A percentile compares a stretch with the other conserved stretches of the same genome.
These are phyloP conservation scores for Eilema depressum DNA, from an alignment of 2,888 invertebrate species.

Conservation along the genomic window DNA sequence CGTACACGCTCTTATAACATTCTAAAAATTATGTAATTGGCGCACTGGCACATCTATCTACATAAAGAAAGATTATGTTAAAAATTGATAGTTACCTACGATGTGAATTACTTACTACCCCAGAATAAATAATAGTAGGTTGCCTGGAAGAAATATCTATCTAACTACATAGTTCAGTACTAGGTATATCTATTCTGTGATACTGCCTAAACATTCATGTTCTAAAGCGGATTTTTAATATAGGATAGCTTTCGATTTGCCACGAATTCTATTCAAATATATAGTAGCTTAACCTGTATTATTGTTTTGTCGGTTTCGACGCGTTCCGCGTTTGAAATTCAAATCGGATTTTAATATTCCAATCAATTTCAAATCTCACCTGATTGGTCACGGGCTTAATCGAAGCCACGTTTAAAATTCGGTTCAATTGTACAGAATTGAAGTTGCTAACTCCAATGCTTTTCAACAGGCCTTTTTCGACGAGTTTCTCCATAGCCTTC, in stretches of 20 bases:
- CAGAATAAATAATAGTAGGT: too few species aligned
- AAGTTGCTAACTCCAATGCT: constrained; percentile 92
- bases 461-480: constrained; percentile 88
- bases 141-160: too few species aligned
- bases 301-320: constrained; percentile 1
- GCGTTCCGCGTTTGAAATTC: constrained; percentile 76
- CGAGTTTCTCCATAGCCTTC: constrained; percentile 90
- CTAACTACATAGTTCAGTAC: too few species aligned
- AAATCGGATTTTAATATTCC: constrained; percentile 38
- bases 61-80: too few species aligned
- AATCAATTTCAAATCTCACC: constrained; percentile 66
- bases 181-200: too few species aligned
- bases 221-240: not conserved
- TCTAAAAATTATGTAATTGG: too few species aligned
- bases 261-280: not conserved
- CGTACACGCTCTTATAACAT: not conserved
- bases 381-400: constrained; percentile 88
- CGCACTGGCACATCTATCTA: too few species aligned
- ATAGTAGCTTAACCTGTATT: constrained; percentile 11
- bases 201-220: not conserved
- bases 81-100: too few species aligned
- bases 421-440: constrained; percentile 89
- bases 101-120: too few species aligned
- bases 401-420: constrained; percentile 85
- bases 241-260: not conserved